Evolutionary conservation across 2,888 invertebrate species (phyloP), one percentile per base, ranked within the genome.

Genomic region (Ellobium chinense): DNA sequence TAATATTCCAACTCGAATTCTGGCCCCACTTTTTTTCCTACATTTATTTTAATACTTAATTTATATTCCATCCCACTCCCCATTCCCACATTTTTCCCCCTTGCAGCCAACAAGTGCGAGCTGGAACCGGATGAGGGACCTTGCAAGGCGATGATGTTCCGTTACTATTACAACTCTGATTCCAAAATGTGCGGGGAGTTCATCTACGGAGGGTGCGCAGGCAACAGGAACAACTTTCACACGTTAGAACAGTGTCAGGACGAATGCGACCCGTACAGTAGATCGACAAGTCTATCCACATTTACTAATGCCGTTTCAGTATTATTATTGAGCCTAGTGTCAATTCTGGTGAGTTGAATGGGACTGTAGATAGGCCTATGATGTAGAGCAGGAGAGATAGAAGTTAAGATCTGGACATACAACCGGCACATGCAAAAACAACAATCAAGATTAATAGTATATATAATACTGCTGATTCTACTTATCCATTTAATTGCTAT

Each of bases 211-310:
- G 92, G 93, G 1, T 93, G 93, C 86, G 91, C 88, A 0, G 93
- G 93, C 14, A 93, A 93, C 79, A 86, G 85, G 12, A 93, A 93
- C 85, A 86, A 89, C 34, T 99, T 98, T 93, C 94, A 95, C 82
- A 95, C 95, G 5, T 95, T 96, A 90, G 96, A 96, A 76, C 97
- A 97, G 81, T 99, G 99, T 92, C 95, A 96, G 54, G 60, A 14
- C 75, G 56, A 0, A 5, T 72, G 72, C 56, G 58, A 29, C 56
- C 39, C 29, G 29, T 58, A 58, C 18, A 58, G 18, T 5, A 58
- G 58, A n/a, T 18, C 5, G 58, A 58, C 18, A 18, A 12, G 46
- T 12, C 18, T 46, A 18, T 12, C 46, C 46, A 46, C 46, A 46
- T 46, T 7, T 46, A 46, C 46, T 46, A 46, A 46, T 46, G 46